These are phyloP conservation scores for Pterocles burchelli DNA, from an alignment of 2,113 vertebrate genomes.

Conservation along the genomic window DNA sequence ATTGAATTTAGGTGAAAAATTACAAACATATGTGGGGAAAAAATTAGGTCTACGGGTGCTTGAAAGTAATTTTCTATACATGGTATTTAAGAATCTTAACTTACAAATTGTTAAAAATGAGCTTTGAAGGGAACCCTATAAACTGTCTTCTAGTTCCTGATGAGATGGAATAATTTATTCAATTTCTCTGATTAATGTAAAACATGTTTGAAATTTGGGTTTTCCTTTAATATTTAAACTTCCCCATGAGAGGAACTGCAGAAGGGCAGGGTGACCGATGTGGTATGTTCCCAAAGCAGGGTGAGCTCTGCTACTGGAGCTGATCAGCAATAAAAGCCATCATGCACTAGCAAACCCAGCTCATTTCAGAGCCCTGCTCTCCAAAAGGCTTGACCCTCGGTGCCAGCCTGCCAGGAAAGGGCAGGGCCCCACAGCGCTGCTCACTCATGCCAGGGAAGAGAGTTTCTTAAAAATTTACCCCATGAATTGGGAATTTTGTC, in stretches of 20 bases:
- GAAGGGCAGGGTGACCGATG: neutral
- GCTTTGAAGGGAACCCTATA: neutral
- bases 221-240: conserved; percentile 51
- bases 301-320: neutral
- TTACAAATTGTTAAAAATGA: neutral
- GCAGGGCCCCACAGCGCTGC: neutral
- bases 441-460: neutral
- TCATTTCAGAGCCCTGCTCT: neutral
- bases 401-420: neutral
- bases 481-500: neutral
- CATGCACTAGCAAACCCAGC: neutral
- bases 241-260: neutral
- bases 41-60: fast-evolving
- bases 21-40: neutral
- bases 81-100: neutral
- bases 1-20: neutral
- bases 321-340: neutral
- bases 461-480: neutral
- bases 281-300: neutral
- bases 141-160: conserved; percentile 2
- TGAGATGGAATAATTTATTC: conserved; percentile 47
- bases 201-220: conserved; percentile 24
- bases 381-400: neutral
- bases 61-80: neutral
- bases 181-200: conserved; percentile 42